Base-by-base conservation (phyloP, 2,888 invertebrate species). In the Ypsolopha scabrella region DNA sequence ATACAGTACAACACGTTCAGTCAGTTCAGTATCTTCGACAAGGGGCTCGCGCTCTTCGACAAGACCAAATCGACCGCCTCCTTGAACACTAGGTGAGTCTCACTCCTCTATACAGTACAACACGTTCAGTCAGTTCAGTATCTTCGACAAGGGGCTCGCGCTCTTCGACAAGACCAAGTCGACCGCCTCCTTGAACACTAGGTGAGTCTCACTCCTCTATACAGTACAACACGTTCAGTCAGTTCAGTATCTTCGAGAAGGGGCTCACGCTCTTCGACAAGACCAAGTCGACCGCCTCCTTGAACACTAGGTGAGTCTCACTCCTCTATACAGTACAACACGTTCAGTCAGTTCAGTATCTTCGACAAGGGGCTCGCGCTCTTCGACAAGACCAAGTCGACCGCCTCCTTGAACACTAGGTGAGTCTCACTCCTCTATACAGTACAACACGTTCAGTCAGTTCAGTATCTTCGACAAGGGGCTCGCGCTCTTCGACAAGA, bases 401-500 rank as follows among this genome's bases (percentile, higher is more conserved):
- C n/a, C n/a, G n/a, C n/a, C n/a, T n/a, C n/a, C n/a, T n/a, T n/a
- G n/a, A n/a, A n/a, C n/a, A n/a, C n/a, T n/a, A n/a, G n/a, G n/a
- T n/a, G n/a, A n/a, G n/a, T n/a, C n/a, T n/a, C n/a, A n/a, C n/a
- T n/a, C n/a, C n/a, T n/a, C n/a, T n/a, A n/a, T n/a, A n/a, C n/a
- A n/a, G n/a, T n/a, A n/a, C 52, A 63, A 52, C 55, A 54, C 72
- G 6, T 64, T 67, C 50, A 74, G 75, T 11, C 55, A 54, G n/a
- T n/a, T n/a, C n/a, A n/a, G n/a, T n/a, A n/a, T 81, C 1, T 67
- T 79, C 57, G 82, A 80, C 61, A 79, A 76, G 61, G 77, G 76
- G 0, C 56, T 76, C 1, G 71, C 75, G 37, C 62, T 80, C 3
- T 80, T 81, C 61, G 80, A 81, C 60, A 82, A 81, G 60, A 74